Evolutionary conservation across 2,113 vertebrate species (phyloP).

Genomic region (Xenotilapia flavipinnis): DNA sequence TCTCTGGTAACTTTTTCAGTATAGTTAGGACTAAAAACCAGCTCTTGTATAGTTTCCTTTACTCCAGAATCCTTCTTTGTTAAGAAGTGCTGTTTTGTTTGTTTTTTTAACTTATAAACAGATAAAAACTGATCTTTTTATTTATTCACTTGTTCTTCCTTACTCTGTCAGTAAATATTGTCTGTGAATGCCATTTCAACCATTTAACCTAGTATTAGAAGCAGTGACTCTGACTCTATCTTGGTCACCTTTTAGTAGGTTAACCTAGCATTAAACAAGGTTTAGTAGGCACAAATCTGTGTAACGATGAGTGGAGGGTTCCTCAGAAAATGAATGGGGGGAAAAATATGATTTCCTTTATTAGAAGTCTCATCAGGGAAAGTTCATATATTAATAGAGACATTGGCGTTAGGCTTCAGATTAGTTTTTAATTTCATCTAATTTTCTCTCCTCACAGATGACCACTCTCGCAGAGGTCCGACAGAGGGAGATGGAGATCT

Average conservation of each 20-base stretch:
- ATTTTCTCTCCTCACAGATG: constrained; percentile 74
- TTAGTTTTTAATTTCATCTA: background rate
- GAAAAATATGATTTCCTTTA: background rate
- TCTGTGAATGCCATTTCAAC: background rate
- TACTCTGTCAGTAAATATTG: background rate
- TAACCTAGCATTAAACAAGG: background rate
- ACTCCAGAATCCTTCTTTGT: background rate
- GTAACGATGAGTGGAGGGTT: background rate
- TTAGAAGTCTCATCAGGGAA: background rate
- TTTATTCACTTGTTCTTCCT: background rate
- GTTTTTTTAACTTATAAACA: background rate
- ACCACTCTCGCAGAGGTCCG: constrained; percentile 85
- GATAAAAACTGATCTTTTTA: background rate
- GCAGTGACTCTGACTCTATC: background rate
- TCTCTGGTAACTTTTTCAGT: background rate
- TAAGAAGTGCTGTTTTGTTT: background rate
- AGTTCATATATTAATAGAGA: background rate
- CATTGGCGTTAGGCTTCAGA: background rate
- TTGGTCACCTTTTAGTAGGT: background rate
- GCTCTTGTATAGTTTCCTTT: background rate
- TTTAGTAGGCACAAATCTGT: background rate
- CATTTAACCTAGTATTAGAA: background rate
- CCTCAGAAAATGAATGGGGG: background rate
- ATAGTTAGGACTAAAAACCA: background rate
- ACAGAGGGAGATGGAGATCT: constrained; percentile 83